These are phyloP conservation scores for Cardinalis cardinalis DNA, from an alignment of 2,113 vertebrate species.

Conservation along the genomic window DNA sequence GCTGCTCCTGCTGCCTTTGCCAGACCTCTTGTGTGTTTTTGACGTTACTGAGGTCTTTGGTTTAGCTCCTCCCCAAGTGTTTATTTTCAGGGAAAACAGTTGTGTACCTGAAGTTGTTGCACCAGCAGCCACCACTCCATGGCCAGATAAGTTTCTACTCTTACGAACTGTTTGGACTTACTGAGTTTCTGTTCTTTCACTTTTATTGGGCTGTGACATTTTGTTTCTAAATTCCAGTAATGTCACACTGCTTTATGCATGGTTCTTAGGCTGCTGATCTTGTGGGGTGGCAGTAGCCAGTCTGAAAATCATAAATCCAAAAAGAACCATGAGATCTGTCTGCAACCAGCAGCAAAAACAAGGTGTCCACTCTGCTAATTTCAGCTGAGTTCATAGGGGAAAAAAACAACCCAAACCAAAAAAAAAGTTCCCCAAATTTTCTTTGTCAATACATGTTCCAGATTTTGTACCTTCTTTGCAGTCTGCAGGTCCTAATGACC, in stretches of 20 bases:
- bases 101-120: background rate
- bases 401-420: fast-evolving
- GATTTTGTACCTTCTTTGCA: background rate
- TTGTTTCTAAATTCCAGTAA: background rate
- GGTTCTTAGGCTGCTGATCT: background rate
- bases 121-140: background rate
- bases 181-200: background rate
- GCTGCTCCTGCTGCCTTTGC: background rate
- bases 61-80: background rate
- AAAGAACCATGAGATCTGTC: background rate
- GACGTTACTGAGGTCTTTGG: background rate
- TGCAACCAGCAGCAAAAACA: background rate
- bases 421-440: fast-evolving
- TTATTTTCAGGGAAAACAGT: background rate
- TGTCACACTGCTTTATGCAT: background rate
- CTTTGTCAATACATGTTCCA: background rate
- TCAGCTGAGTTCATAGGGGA: background rate
- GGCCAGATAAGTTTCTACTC: background rate
- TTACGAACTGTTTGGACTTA: background rate
- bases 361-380: background rate
- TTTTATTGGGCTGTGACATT: background rate
- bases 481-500: background rate
- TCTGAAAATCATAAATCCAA: background rate
- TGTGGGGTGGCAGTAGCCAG: background rate
- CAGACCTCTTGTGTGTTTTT: background rate